Base-by-base conservation (phyloP, 2,113 vertebrate genomes). In the Phrynosoma blainvillii region DNA sequence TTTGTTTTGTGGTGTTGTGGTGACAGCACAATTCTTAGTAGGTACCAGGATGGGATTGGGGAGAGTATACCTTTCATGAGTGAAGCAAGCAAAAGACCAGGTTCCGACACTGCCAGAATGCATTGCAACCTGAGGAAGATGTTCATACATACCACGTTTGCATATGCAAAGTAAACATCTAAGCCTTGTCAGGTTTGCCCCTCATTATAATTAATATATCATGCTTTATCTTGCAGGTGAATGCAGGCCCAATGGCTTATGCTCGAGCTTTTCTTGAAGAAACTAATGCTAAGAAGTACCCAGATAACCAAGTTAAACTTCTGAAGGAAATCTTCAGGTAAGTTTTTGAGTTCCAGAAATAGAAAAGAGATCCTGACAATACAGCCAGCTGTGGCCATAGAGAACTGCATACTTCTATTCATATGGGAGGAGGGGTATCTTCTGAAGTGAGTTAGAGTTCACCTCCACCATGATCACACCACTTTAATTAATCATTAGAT, bases 251-350 rank as follows among this genome's bases (percentile, higher is more conserved):
- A 0, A 99, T 99, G 99, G 99, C 99, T 54, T 99, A 99, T 1
- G 99, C 99, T 42, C 94, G 99, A 90, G 99, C 99, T 71, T 99
- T 99, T 91, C 94, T 99, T 84, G 98, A 99, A 91, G 99, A 99
- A 96, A 98, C 98, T 79, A 99, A 99, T 89, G 98, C 99, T 27
- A 99, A 99, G 94, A 98, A 98, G 92, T 99, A 99, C 42, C 99
- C 99, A 82, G 99, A 99, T 96, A 99, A 98, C 96, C 98, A 99
- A 96, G 98, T 99, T 40, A 99, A 99, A 92, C 98, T 99, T 89
- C 92, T 99, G 59, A 99, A 99, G 93, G 98, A 98, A 95, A 99
- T 99, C 92, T 99, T 99, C 97, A 99, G 99, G 99, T 99, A 97
- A 91, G 90, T 1, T 0, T 87, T 70, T 12, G 77, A n/a, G 59